Evolutionary conservation across 2,113 vertebrate species (phyloP).

Genomic region (Alexandromys fortis): DNA sequence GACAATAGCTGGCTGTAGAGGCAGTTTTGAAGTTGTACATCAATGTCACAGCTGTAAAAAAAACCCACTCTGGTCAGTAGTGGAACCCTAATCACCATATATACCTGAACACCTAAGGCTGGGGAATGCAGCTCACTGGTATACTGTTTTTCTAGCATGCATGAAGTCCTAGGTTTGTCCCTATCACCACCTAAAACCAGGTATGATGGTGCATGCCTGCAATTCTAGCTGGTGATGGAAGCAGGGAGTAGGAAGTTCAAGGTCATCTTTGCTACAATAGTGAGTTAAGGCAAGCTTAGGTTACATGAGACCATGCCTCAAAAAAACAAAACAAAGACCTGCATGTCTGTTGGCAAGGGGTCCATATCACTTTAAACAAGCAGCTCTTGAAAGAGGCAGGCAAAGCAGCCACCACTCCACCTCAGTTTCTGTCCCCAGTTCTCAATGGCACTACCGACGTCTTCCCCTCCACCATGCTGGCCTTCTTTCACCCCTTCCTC

Average conservation of each 20-base stretch:
- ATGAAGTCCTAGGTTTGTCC: background rate
- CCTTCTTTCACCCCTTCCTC: background rate
- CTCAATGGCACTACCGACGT: fast-evolving
- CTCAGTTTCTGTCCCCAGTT: background rate
- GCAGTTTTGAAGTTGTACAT: fast-evolving
- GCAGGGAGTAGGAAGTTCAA: background rate
- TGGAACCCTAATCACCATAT: background rate
- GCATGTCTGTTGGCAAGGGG: background rate
- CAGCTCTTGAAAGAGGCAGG: background rate
- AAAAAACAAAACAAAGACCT: background rate
- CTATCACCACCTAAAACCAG: background rate
- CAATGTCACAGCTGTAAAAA: no score
- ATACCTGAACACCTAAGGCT: background rate
- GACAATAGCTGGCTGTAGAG: background rate
- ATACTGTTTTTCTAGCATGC: background rate
- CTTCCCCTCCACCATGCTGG: background rate
- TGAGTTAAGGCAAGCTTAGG: background rate
- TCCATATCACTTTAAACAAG: background rate
- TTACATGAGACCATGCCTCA: background rate
- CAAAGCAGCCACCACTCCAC: background rate
- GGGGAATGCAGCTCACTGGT: background rate
- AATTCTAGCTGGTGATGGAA: background rate
- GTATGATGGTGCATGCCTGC: background rate
- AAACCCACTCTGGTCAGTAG: no score
- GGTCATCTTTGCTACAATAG: background rate